Percentiles rank a stretch among this genome's conserved stretches.
Conservation (phyloP, 2,113 vertebrate genomes). For the Thermophis baileyi region DNA sequence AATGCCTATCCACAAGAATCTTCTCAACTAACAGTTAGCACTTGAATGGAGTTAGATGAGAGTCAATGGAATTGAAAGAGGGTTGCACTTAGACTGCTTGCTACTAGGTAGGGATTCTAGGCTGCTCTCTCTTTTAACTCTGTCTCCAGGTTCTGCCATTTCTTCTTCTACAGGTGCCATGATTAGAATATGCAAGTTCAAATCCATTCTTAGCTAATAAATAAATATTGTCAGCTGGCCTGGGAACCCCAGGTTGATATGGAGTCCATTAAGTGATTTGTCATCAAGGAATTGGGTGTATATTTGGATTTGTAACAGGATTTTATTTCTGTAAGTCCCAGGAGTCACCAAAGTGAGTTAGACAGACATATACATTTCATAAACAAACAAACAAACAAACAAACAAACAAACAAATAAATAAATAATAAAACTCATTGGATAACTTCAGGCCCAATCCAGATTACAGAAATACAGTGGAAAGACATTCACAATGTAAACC, state of each 20-base stretch:
- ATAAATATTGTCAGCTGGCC: not conserved
- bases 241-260: not conserved
- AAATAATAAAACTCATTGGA: not conserved
- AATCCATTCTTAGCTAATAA: not conserved
- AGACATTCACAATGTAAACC: not conserved
- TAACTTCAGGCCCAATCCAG: not conserved
- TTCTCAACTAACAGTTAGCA: not conserved
- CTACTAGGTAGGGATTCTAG: not conserved
- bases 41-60: not conserved
- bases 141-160: not conserved
- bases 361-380: not conserved
- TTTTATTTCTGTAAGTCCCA: not conserved
- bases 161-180: not conserved
- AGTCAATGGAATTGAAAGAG: not conserved
- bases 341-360: not conserved
- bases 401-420: no score
- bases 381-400: not conserved
- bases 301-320: not conserved
- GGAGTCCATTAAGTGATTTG: not conserved
- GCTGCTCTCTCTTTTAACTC: not conserved
- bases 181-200: not conserved
- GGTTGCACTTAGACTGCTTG: not conserved
- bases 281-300: not conserved
- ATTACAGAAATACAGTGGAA: not conserved
- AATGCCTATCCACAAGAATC: not conserved